Conservation (phyloP, 2,888 invertebrate genomes). For the Meandrusa payeni region DNA sequence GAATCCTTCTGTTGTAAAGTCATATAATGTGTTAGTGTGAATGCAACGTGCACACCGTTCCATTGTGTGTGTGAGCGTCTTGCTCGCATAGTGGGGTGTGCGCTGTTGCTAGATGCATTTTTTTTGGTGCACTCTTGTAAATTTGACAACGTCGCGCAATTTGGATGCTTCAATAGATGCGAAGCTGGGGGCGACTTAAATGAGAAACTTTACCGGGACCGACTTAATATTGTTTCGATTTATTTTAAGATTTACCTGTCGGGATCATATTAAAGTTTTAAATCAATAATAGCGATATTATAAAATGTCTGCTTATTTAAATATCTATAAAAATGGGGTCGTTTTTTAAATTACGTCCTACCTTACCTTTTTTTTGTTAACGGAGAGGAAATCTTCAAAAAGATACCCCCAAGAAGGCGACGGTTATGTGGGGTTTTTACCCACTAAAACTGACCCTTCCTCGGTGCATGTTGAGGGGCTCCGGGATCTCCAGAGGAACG, state of each 20-base stretch:
- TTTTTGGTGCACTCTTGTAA: slow-evolving; percentile 58
- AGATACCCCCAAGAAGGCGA: too few relatives aligned
- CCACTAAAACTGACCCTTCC: too few relatives aligned
- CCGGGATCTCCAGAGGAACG: too few relatives aligned
- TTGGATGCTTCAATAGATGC: slow-evolving; percentile 37
- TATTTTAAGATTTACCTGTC: too few relatives aligned
- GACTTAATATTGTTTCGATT: too few relatives aligned
- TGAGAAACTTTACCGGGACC: too few relatives aligned
- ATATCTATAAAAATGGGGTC: slow-evolving; percentile 44
- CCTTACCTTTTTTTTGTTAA: too few relatives aligned
- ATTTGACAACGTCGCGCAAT: slow-evolving; percentile 75
- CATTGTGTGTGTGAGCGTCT: slow-evolving; percentile 28
- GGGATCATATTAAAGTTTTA: neutral
- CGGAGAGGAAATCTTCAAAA: too few relatives aligned
- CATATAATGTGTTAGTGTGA: slow-evolving; percentile 26
- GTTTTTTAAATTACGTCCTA: too few relatives aligned
- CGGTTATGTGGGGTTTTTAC: too few relatives aligned
- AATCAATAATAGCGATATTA: slow-evolving; percentile 38
- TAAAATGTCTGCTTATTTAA: slow-evolving; percentile 43
- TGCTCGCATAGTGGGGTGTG: slow-evolving; percentile 40
- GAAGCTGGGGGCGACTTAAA: neutral
- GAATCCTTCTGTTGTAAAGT: slow-evolving; percentile 30
- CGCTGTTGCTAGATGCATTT: slow-evolving; percentile 71
- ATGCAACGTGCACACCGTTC: slow-evolving; percentile 20
- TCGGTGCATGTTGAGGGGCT: too few relatives aligned